A percentile compares a stretch with the other conserved stretches of the same genome.
These are phyloP conservation scores for Latrodectus geometricus DNA, from an alignment of 1,140 invertebrate species.

Conservation along the genomic window DNA sequence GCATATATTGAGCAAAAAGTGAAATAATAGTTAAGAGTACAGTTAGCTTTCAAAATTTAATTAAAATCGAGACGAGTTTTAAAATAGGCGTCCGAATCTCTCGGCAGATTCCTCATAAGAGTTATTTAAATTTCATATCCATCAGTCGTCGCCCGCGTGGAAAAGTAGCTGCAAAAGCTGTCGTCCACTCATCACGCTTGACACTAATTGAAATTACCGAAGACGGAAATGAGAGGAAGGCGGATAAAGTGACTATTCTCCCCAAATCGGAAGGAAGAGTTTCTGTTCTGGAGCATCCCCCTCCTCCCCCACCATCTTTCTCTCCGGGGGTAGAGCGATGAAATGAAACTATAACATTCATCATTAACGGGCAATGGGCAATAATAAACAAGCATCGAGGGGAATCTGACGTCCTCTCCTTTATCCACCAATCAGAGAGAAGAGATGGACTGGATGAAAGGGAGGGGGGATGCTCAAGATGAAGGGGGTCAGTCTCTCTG, in stretches of 20 bases:
- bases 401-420: constrained; percentile 34
- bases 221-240: not conserved
- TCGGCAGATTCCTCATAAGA: too few relatives aligned
- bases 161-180: not conserved
- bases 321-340: constrained; percentile 3
- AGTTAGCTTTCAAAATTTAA: too few relatives aligned
- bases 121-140: too few relatives aligned
- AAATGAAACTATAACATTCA: constrained; percentile 60
- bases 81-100: too few relatives aligned
- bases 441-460: constrained; percentile 23
- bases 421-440: constrained; percentile 42
- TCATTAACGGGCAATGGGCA: constrained; percentile 60
- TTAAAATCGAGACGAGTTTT: too few relatives aligned
- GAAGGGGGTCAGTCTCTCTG: constrained; percentile 22
- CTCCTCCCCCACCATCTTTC: not conserved
- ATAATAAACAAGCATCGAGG: constrained; percentile 55
- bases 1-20: too few relatives aligned
- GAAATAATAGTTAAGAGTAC: too few relatives aligned
- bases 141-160: too few relatives aligned
- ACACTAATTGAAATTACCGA: constrained; percentile 53
- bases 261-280: not conserved
- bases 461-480: not conserved
- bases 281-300: not conserved
- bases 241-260: not conserved
- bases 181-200: constrained; percentile 17